Percentiles rank a stretch among this genome's conserved stretches.
Evolutionary conservation across 2,888 invertebrate genomes (phyloP).

Genomic region (Papilio demoleus): DNA sequence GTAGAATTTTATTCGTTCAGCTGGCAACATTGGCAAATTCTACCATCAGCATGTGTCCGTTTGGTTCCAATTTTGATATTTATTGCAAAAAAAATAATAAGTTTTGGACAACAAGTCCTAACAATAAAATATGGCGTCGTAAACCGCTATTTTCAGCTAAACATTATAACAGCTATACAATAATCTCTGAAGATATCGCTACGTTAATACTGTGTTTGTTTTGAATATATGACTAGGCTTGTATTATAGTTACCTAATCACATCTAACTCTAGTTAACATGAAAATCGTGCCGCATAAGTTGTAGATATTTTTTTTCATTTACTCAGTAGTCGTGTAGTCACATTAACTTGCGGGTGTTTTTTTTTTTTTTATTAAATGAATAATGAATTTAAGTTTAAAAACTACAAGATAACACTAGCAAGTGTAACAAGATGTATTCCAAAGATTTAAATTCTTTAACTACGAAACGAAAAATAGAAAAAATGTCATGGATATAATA

Average conservation of each 20-base stretch:
- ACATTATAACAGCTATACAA: slow-evolving; percentile 61
- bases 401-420: background rate
- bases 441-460: slow-evolving; percentile 42
- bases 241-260: background rate
- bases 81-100: too few relatives aligned
- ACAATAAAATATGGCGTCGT: slow-evolving; percentile 44
- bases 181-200: slow-evolving; percentile 59
- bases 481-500: too few relatives aligned
- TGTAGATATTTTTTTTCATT: background rate
- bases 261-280: background rate
- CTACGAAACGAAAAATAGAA: too few relatives aligned
- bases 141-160: slow-evolving; percentile 46
- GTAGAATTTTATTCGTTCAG: too few relatives aligned
- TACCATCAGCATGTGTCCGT: too few relatives aligned
- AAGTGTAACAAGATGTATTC: slow-evolving; percentile 23
- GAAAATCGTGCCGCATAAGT: background rate
- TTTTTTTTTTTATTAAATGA: background rate
- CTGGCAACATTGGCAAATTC: too few relatives aligned
- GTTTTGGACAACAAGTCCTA: too few relatives aligned
- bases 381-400: background rate
- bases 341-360: too few relatives aligned
- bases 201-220: slow-evolving; percentile 53
- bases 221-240: slow-evolving; percentile 49
- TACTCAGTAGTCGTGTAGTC: too few relatives aligned
- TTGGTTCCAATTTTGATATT: too few relatives aligned